Conservation (phyloP, 2,888 invertebrate species). For the Hirtodrosophila histrioides region DNA sequence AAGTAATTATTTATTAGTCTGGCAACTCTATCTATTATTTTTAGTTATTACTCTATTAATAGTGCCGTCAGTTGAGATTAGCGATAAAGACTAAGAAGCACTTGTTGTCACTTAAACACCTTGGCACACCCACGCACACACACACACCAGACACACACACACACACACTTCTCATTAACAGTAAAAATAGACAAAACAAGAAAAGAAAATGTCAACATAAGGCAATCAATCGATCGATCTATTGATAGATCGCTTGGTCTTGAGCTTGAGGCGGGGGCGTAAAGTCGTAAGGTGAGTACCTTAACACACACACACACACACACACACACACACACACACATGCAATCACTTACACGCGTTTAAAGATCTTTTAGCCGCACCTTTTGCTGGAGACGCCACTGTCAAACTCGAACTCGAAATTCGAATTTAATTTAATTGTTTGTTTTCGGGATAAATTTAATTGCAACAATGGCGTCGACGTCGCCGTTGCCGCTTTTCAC, state of each 20-base stretch:
- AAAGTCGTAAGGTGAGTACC: constrained; percentile 11
- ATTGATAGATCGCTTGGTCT: constrained; percentile 28
- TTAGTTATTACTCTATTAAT: too few relatives aligned
- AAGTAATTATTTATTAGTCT: too few relatives aligned
- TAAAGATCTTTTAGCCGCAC: constrained; percentile 53
- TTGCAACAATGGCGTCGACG: constrained; percentile 50
- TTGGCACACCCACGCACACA: constrained; percentile 6
- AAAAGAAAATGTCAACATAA: constrained; percentile 46
- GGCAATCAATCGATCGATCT: constrained; percentile 42
- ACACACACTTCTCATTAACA: constrained; percentile 41
- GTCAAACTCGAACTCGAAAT: constrained; percentile 20
- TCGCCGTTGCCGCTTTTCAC: constrained; percentile 38
- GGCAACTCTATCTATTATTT: too few relatives aligned
- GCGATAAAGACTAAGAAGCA: constrained; percentile 14
- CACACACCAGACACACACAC: constrained; percentile 11
- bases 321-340: neutral
- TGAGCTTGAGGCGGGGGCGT: constrained; percentile 24
- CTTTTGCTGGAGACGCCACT: constrained; percentile 32
- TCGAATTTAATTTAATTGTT: constrained; percentile 62
- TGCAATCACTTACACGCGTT: constrained; percentile 45
- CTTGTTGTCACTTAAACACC: constrained; percentile 28
- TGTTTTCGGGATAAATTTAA: constrained; percentile 55
- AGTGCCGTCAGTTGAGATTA: too few relatives aligned
- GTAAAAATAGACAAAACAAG: constrained; percentile 33
- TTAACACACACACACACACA: constrained; percentile 4